A percentile compares a stretch with the other conserved stretches of the same genome.
phyloP scores from a whole-genome alignment of 2,888 invertebrate species.

The Argyra leucocephala region DNA sequence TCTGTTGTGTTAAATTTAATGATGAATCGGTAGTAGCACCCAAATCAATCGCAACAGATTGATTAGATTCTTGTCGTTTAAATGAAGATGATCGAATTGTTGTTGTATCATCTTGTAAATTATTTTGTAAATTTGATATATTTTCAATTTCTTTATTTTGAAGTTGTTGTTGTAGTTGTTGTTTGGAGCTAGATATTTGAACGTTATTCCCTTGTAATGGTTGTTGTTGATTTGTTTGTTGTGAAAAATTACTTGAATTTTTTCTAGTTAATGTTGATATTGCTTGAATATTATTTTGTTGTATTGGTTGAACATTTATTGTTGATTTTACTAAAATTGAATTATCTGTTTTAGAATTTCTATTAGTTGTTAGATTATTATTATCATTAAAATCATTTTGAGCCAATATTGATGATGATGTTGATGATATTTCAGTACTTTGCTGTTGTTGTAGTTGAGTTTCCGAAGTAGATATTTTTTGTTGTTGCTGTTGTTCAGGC shows the following conservation, averaged over 20 bases:
- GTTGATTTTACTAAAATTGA: conserved; percentile 15
- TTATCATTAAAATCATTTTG: conserved; percentile 7
- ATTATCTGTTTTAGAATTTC: neutral
- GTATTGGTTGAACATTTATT: neutral
- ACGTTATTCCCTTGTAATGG: neutral
- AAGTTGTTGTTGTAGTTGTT: neutral
- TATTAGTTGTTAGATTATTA: neutral
- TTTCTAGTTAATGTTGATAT: neutral
- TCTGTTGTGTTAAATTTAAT: neutral
- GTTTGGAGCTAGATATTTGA: neutral
- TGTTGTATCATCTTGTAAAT: neutral
- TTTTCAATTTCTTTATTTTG: neutral
- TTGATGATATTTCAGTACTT: neutral
- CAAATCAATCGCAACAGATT: neutral
- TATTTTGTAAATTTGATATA: neutral
- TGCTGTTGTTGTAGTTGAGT: conserved; percentile 26
- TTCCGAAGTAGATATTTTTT: too few relatives aligned
- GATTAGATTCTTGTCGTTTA: neutral
- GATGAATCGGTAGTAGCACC: neutral
- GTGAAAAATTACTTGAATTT: neutral
- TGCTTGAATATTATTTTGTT: neutral
- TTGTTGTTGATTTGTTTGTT: too few relatives aligned
- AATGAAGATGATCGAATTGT: neutral
- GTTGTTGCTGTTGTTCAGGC: conserved; percentile 18
- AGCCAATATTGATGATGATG: neutral